These are phyloP conservation scores for Habroteleia sp. DNA, from an alignment of 2,888 invertebrate genomes.

Conservation along the genomic window DNA sequence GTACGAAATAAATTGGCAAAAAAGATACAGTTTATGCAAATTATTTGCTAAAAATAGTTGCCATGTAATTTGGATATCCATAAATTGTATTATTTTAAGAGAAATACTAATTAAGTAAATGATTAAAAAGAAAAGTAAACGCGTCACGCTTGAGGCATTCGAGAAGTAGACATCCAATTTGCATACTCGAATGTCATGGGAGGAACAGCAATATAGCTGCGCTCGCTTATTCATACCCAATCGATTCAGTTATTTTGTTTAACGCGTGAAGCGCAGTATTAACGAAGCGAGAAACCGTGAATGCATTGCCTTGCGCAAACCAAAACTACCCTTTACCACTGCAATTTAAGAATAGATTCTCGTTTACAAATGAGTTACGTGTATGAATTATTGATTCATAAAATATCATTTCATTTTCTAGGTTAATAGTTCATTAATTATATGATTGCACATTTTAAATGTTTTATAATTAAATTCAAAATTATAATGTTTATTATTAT, in stretches of 20 bases:
- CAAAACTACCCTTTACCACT: constrained; percentile 20
- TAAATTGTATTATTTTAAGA: constrained; percentile 46
- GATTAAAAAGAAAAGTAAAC: constrained; percentile 54
- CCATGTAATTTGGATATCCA: constrained; percentile 8
- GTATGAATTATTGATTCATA: too few relatives aligned
- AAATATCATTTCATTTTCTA: too few relatives aligned
- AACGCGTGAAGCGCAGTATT: constrained; percentile 44
- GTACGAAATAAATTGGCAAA: too few relatives aligned
- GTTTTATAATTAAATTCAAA: too few relatives aligned
- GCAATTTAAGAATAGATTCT: constrained; percentile 12
- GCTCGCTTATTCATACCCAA: constrained; percentile 68
- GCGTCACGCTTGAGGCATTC: constrained; percentile 62
- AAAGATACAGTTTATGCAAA: too few relatives aligned
- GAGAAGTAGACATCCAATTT: constrained; percentile 71
- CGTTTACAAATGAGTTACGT: constrained; percentile 4
- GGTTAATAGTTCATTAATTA: too few relatives aligned
- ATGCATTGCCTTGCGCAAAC: constrained; percentile 7
- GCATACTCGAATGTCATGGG: constrained; percentile 70
- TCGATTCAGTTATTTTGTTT: constrained; percentile 68
- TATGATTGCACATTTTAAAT: too few relatives aligned
- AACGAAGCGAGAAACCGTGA: constrained; percentile 54
- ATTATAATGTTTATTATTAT: too few relatives aligned
- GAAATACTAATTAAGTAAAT: constrained; percentile 55
- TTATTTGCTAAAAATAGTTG: constrained; percentile 13
- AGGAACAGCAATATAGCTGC: constrained; percentile 65